Evolutionary conservation across 2,888 invertebrate genomes (phyloP), one percentile per base, ranked within the genome.

Genomic region (Phytoseiulus persimilis): DNA sequence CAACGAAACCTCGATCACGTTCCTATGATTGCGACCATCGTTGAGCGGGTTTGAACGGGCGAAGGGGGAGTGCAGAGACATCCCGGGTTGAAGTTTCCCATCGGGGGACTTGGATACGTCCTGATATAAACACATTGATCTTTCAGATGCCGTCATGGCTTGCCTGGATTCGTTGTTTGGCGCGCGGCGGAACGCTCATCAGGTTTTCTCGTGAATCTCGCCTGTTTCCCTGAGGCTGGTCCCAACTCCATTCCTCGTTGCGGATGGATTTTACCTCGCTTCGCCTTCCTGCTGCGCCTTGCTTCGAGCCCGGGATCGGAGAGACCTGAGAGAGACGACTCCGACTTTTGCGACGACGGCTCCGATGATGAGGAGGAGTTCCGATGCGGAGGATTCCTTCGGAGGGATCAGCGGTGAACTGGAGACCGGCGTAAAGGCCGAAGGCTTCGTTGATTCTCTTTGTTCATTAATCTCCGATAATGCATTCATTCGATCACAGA

Each of bases 391-490:
- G 28, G 65, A 65, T 65, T 2, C 65, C 2, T 28, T 2, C 18
- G 11, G 18, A 65, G 65, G 65, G 1, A 65, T 65, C 65, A 65
- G 65, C 65, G 65, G 18, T 23, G 28, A 65, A 65, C 65, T 65
- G 28, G 18, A 65, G 1, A 65, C 18, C 5, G 65, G 28, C 5
- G 65, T 2, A 65, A 65, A 14, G 23, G 18, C 1, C 11, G 23
- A 65, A 65, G 18, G 65, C 65, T 65, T 28, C 65, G 65, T 65
- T 28, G 65, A 65, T 65, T 65, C 65, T 65, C 65, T 65, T 18
- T 65, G 65, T 65, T 65, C 65, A 65, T 65, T 65, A 65, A 65
- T 65, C 65, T 65, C 65, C 65, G 65, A 65, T 65, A 65, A 65
- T 65, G 65, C 65, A 65, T 65, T 65, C 65, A 65, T 65, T 65